Percentiles rank a stretch among this genome's conserved stretches.
These are phyloP conservation scores for Thalassaphorura encarpata DNA, from an alignment of 1,140 invertebrate genomes.

Conservation along the genomic window DNA sequence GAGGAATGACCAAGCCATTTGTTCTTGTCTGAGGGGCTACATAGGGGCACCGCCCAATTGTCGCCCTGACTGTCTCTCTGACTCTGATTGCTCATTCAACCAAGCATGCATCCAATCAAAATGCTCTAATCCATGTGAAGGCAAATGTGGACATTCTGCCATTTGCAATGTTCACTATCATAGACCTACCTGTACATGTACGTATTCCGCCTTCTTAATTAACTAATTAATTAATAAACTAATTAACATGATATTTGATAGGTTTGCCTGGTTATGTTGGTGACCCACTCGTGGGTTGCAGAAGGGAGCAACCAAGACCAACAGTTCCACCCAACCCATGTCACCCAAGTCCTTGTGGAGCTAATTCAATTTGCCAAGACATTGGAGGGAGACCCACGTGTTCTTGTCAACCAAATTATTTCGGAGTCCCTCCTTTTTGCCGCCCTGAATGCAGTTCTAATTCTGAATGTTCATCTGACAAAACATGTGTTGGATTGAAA, in stretches of 20 bases:
- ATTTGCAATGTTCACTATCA: constrained; percentile 4
- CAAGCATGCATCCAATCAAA: constrained; percentile 54
- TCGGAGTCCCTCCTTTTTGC: constrained; percentile 33
- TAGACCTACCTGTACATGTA: constrained; percentile 1
- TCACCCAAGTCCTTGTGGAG: constrained; percentile 61
- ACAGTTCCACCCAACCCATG: constrained; percentile 38
- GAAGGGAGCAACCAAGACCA: constrained; percentile 37
- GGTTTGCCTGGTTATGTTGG: constrained; percentile 50
- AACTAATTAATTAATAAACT: neutral
- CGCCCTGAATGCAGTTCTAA: constrained; percentile 52
- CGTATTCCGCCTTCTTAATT: neutral
- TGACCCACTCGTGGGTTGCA: constrained; percentile 55
- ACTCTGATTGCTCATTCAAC: constrained; percentile 26
- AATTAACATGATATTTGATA: neutral
- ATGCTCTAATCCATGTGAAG: constrained; percentile 61
- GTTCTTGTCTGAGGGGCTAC: constrained; percentile 40
- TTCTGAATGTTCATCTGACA: constrained; percentile 48
- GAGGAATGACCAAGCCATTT: constrained; percentile 37
- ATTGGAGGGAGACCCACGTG: constrained; percentile 48
- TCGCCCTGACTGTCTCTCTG: constrained; percentile 26
- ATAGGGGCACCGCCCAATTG: constrained; percentile 41
- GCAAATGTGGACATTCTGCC: constrained; percentile 43
- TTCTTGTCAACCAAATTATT: constrained; percentile 53
- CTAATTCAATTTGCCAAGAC: constrained; percentile 58
- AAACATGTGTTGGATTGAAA: constrained; percentile 56